Conservation (phyloP, 2,888 invertebrate species). For the Lithophane leautieri region DNA sequence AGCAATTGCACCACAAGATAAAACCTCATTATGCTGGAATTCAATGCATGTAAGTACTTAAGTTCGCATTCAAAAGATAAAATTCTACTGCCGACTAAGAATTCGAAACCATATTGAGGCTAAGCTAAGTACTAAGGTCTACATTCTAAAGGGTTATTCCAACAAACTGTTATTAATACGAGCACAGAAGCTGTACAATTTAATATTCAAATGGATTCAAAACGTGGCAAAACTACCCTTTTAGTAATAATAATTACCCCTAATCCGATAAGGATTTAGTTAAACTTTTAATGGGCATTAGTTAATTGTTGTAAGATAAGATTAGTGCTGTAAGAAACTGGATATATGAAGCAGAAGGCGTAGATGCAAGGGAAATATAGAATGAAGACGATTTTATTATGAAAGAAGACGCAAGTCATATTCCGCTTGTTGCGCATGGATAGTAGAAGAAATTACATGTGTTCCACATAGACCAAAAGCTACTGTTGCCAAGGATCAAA, state of each 20-base stretch:
- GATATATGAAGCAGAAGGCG: background rate
- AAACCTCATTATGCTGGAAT: background rate
- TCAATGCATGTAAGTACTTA: conserved; percentile 10
- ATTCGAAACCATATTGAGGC: conserved; percentile 21
- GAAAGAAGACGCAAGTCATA: conserved; percentile 2
- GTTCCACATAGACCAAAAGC: background rate
- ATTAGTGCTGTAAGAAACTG: conserved; percentile 5
- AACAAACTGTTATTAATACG: conserved; percentile 52
- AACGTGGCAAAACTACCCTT: conserved; percentile 45
- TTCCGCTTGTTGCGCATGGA: conserved; percentile 31
- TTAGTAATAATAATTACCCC: conserved; percentile 4
- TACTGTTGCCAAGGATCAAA: background rate
- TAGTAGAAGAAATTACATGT: background rate
- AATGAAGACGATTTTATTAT: background rate
- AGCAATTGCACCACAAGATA: background rate
- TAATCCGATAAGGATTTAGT: conserved; percentile 40
- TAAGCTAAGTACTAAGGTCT: conserved; percentile 23
- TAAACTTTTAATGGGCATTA: conserved; percentile 47
- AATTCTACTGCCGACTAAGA: conserved; percentile 14
- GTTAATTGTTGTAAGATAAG: conserved; percentile 26
- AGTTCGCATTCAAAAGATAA: conserved; percentile 21
- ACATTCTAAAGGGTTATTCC: conserved; percentile 39
- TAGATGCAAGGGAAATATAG: background rate
- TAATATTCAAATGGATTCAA: conserved; percentile 53
- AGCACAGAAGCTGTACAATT: conserved; percentile 45